Percentiles rank a stretch among this genome's conserved stretches.
phyloP scores from a whole-genome alignment of 2,888 invertebrate species.

The Tipula confusa region DNA sequence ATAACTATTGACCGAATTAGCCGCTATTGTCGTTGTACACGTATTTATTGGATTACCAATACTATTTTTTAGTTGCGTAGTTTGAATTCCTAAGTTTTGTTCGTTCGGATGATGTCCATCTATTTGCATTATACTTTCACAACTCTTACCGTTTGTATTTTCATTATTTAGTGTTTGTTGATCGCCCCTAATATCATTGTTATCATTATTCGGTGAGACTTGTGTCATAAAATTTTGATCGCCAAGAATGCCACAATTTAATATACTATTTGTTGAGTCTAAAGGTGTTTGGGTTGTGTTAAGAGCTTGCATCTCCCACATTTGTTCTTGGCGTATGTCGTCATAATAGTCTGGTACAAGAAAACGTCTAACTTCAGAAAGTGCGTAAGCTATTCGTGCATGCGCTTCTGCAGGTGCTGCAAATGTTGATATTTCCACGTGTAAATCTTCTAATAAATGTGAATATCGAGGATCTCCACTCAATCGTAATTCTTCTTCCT shows the following conservation, averaged over 20 bases:
- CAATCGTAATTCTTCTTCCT: constrained; percentile 85
- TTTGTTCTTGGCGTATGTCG: constrained; percentile 77
- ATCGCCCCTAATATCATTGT: background rate
- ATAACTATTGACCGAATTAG: constrained; percentile 20
- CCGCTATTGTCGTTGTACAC: background rate
- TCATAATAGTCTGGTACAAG: constrained; percentile 72
- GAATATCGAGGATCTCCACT: constrained; percentile 91
- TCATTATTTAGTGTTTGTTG: background rate
- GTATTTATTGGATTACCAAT: background rate
- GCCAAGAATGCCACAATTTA: background rate
- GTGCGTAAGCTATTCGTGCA: constrained; percentile 75
- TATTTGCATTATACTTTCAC: constrained; percentile 16
- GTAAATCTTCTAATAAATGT: constrained; percentile 85
- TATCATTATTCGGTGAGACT: background rate
- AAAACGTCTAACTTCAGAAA: constrained; percentile 75
- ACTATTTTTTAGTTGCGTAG: background rate
- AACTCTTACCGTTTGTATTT: background rate
- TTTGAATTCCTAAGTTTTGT: background rate
- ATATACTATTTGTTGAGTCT: constrained; percentile 21
- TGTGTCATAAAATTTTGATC: constrained; percentile 21
- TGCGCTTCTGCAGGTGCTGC: constrained; percentile 89
- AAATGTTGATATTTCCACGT: constrained; percentile 87
- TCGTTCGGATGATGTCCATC: background rate
- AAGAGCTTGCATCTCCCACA: constrained; percentile 64
- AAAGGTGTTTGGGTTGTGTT: background rate